Conservation (phyloP, 1,140 invertebrate genomes). For the Ceratosolen solmsi region DNA sequence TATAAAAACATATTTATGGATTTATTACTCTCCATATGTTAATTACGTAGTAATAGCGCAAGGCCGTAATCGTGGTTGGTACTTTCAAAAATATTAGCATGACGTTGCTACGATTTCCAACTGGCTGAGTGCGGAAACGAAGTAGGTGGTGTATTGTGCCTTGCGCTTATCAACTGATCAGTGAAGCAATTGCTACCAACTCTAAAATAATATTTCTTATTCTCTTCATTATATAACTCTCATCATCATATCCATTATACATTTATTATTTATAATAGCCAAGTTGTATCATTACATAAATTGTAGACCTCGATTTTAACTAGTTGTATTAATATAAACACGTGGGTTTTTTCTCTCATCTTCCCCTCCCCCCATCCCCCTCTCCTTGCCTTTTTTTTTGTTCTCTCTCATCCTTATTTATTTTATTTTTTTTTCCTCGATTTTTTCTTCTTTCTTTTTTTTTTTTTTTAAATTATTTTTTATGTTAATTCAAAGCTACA, state of each 20-base stretch:
- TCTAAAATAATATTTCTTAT: conserved; percentile 16
- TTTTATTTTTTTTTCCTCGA: too few species aligned
- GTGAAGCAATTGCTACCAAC: not conserved
- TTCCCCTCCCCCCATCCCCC: too few species aligned
- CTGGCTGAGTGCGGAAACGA: not conserved
- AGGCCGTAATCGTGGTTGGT: not conserved
- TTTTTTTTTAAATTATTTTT: too few species aligned
- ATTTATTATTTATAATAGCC: not conserved
- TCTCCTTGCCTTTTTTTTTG: too few species aligned
- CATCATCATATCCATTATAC: not conserved
- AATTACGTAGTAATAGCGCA: too few species aligned
- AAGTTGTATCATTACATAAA: not conserved
- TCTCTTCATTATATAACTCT: not conserved
- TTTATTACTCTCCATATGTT: not conserved
- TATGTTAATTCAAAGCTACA: not conserved
- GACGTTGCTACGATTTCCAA: not conserved
- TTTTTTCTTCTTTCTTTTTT: too few species aligned
- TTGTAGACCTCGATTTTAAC: not conserved
- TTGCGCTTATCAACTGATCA: conserved; percentile 13
- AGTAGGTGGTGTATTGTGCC: conserved; percentile 4
- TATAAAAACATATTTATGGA: not conserved
- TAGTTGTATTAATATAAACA: not conserved
- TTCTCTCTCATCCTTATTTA: too few species aligned
- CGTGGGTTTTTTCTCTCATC: too few species aligned
- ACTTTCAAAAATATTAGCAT: not conserved